Percentiles rank a stretch among this genome's conserved stretches.
These are phyloP conservation scores for Pissodes strobi DNA, from an alignment of 1,140 invertebrate species.

Conservation along the genomic window DNA sequence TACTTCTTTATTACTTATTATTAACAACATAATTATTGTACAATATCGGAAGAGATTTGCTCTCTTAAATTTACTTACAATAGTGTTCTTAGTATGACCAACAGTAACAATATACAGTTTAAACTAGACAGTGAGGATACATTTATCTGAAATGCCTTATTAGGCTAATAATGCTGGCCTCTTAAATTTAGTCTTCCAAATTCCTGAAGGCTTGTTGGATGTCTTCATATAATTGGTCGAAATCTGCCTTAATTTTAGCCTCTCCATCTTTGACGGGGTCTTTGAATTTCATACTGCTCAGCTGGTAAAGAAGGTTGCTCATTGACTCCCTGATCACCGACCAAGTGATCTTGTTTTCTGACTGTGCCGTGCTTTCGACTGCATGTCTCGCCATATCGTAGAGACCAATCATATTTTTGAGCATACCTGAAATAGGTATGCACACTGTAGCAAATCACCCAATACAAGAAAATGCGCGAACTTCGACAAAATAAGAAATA, in stretches of 20 bases:
- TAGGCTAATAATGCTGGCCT: not conserved
- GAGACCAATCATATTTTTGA: conserved; percentile 97
- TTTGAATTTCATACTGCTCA: conserved; percentile 99
- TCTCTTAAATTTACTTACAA: conserved; percentile 6
- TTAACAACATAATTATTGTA: conserved; percentile 39
- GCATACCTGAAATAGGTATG: conserved; percentile 73
- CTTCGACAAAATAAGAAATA: too few species aligned
- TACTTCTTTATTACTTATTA: conserved; percentile 31
- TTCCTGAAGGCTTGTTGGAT: conserved; percentile 98
- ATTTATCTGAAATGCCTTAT: conserved; percentile 4
- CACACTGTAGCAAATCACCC: not conserved
- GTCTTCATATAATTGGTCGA: conserved; percentile 92
- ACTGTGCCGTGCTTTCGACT: conserved; percentile 96
- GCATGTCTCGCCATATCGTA: conserved; percentile 98
- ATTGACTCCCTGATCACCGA: conserved; percentile 95
- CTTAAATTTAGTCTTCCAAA: conserved; percentile 85
- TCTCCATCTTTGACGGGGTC: conserved; percentile 98
- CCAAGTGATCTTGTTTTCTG: conserved; percentile 99
- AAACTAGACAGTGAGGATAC: conserved; percentile 36
- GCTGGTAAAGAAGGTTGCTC: conserved; percentile 94
- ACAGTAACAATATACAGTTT: conserved; percentile 29
- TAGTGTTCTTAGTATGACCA: conserved; percentile 17
- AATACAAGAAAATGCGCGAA: not conserved
- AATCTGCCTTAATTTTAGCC: conserved; percentile 94
- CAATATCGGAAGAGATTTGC: conserved; percentile 34